Percentiles rank a stretch among this genome's conserved stretches.
Evolutionary conservation across 2,113 vertebrate species (phyloP).

Genomic region (Cyprinodon brontotheroides): DNA sequence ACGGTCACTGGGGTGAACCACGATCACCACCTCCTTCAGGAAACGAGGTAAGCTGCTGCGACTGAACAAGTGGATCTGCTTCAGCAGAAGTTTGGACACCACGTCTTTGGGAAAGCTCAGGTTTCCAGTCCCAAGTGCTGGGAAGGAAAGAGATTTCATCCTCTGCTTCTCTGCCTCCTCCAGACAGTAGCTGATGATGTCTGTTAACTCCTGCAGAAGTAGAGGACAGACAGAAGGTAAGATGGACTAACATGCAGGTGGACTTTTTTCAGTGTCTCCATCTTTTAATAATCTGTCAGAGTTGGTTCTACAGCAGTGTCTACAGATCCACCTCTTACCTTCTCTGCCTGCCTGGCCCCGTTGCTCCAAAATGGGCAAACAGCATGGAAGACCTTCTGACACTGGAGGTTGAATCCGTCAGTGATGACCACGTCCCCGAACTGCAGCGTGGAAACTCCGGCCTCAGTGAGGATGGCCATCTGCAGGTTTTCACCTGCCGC

Average conservation of each 20-base stretch:
- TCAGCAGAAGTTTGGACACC: conserved; percentile 82
- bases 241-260: neutral
- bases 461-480: conserved; percentile 47
- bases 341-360: neutral
- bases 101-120: conserved; percentile 81
- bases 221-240: neutral
- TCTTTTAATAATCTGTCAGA: no score
- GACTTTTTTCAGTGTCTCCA: no score
- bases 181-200: conserved; percentile 80
- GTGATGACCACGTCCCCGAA: conserved; percentile 78
- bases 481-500: conserved; percentile 81
- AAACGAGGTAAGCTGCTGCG: conserved; percentile 22
- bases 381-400: conserved; percentile 78
- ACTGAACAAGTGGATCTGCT: conserved; percentile 78
- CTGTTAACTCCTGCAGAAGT: conserved; percentile 61
- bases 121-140: conserved; percentile 88
- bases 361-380: conserved; percentile 75
- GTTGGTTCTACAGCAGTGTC: no score
- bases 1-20: conserved; percentile 79
- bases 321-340: conserved; percentile 69
- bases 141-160: conserved; percentile 83
- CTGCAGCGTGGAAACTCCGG: rapidly evolving
- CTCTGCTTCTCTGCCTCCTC: conserved; percentile 68
- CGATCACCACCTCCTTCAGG: conserved; percentile 81
- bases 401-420: conserved; percentile 72